Evolutionary conservation across 1,140 invertebrate genomes (phyloP).

Genomic region (Bombus confusus): DNA sequence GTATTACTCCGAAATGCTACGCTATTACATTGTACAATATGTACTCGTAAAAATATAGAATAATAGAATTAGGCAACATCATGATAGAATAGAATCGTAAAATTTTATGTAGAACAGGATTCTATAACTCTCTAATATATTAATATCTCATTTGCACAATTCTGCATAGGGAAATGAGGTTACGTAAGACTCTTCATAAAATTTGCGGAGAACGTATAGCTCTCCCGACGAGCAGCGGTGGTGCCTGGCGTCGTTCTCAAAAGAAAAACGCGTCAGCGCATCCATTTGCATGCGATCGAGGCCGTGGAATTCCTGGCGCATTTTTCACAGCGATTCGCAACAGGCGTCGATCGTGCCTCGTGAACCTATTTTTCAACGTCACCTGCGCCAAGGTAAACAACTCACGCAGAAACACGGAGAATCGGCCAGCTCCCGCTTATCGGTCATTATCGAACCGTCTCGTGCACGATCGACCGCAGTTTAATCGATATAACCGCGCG

Average conservation of each 20-base stretch:
- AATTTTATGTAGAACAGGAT: neutral
- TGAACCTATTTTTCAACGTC: slow-evolving; percentile 40
- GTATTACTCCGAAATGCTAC: too few species aligned
- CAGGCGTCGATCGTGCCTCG: slow-evolving; percentile 20
- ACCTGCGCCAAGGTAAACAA: slow-evolving; percentile 21
- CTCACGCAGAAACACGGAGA: neutral
- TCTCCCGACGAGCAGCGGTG: neutral
- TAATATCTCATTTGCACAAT: neutral
- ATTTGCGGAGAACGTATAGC: neutral
- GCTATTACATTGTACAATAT: too few species aligned
- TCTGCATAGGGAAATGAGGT: neutral
- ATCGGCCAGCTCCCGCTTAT: slow-evolving; percentile 35
- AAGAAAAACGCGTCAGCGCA: slow-evolving; percentile 25
- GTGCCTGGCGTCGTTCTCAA: neutral
- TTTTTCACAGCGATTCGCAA: slow-evolving; percentile 39
- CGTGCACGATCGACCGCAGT: slow-evolving; percentile 21
- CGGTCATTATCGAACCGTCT: slow-evolving; percentile 48
- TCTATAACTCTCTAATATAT: neutral
- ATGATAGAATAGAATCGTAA: neutral
- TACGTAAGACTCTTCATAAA: neutral
- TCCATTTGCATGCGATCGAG: slow-evolving; percentile 54
- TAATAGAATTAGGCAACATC: too few species aligned
- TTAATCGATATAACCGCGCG: slow-evolving; percentile 38
- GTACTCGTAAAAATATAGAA: too few species aligned
- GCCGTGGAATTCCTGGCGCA: slow-evolving; percentile 8